A percentile compares a stretch with the other conserved stretches of the same genome.
These are phyloP conservation scores for Eilema depressum DNA, from an alignment of 2,888 invertebrate genomes.

Conservation along the genomic window DNA sequence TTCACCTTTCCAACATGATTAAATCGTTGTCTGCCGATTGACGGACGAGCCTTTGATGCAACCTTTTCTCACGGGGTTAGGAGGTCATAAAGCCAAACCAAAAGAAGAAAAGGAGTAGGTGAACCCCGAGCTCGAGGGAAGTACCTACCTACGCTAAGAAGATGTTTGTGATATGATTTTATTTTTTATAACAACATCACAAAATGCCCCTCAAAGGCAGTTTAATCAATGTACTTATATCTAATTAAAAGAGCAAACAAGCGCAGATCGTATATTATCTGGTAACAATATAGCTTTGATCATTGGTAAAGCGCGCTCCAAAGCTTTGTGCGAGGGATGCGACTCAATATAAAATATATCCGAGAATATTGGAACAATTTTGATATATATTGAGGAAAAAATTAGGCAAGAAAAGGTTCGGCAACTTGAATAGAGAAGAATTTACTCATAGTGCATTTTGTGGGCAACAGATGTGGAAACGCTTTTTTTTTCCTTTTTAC, in stretches of 20 bases:
- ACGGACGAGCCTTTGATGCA: too few relatives aligned
- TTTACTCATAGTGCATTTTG: background rate
- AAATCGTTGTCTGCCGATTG: too few relatives aligned
- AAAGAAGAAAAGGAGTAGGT: too few relatives aligned
- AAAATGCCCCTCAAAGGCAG: background rate
- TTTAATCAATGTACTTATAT: slow-evolving; percentile 9
- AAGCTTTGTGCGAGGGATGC: slow-evolving; percentile 29
- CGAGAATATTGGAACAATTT: slow-evolving; percentile 11
- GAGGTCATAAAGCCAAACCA: too few relatives aligned
- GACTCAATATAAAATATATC: slow-evolving; percentile 20
- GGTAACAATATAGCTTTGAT: slow-evolving; percentile 28
- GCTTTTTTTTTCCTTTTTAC: background rate
- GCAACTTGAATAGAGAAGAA: background rate
- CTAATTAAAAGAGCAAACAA: slow-evolving; percentile 20
- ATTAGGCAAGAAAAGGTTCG: slow-evolving; percentile 3
- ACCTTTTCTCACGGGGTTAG: too few relatives aligned
- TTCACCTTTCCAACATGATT: too few relatives aligned
- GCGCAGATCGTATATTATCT: slow-evolving; percentile 21
- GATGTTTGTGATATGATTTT: background rate
- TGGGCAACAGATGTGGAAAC: background rate
- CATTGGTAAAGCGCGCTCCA: slow-evolving; percentile 23
- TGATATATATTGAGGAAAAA: slow-evolving; percentile 4
- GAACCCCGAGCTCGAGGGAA: too few relatives aligned
- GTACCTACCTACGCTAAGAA: too few relatives aligned
- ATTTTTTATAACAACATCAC: background rate